Base-by-base conservation (phyloP, 2,797 vertebrate species). In the Tamandua tetradactyla region DNA sequence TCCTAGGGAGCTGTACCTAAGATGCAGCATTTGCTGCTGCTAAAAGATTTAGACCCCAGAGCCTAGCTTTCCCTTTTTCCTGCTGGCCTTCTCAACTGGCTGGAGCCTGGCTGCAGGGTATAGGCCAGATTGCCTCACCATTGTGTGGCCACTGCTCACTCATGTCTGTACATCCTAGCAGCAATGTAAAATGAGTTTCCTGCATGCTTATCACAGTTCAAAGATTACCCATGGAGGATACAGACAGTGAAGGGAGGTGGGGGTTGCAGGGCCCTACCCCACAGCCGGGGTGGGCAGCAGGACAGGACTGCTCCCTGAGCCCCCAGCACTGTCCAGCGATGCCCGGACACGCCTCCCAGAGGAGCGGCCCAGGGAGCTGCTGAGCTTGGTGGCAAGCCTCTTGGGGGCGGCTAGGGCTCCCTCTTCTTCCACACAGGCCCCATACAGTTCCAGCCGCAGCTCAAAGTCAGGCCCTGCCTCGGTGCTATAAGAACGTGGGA, bases 381-480 rank as follows among this genome's bases (percentile, higher is more conserved):
- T 99, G 95, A 99, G 98, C 89, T 99, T 99, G 94, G 98, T 99
- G 95, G 99, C 99, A 76, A 99, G 98, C 82, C 99, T 99, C 90
- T 99, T 98, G 0, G 99, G 99, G 8, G 99, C 98, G 78, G 99
- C 98, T 17, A 99, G 98, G 0, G 98, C 99, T 59, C 98, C 99
- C 86, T 99, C 99, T 0, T 99, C 99, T 79, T 99, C 99, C 10
- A 99, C 98, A 86, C 98, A 99, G 95, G 99, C 99, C 87, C 99
- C 99, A 94, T 99, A 99, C 55, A 99, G 98, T 98, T 99, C 99
- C 47, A 99, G 97, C 2, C 98, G 98, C 96, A 99, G 98, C 97
- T 99, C 98, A 9, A 99, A 99, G 57, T 98, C 98, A 0, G 99
- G 99, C 49, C 98, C 97, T 1, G 99, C 99, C 71, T 99, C 99